Percentiles rank a stretch among this genome's conserved stretches.
phyloP scores from a whole-genome alignment of 2,888 invertebrate species.

The Lasiommata megera region DNA sequence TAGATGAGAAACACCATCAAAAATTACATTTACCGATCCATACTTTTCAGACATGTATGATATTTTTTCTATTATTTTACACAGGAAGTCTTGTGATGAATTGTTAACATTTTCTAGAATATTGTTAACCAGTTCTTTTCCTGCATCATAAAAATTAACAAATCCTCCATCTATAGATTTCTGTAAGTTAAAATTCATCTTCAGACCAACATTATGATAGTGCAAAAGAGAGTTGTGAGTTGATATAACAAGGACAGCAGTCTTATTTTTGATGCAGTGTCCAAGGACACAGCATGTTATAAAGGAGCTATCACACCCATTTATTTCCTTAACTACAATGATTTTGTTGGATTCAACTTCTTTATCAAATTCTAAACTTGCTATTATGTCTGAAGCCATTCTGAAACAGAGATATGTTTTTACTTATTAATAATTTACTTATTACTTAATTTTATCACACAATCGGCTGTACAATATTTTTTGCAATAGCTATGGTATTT shows the following conservation, averaged over 20 bases:
- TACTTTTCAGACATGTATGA: slow-evolving; percentile 52
- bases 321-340: slow-evolving; percentile 85
- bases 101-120: slow-evolving; percentile 44
- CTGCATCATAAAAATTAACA: slow-evolving; percentile 55
- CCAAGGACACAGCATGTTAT: slow-evolving; percentile 84
- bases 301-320: slow-evolving; percentile 87
- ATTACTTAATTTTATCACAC: not conserved
- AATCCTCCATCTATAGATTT: slow-evolving; percentile 61
- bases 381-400: slow-evolving; percentile 84
- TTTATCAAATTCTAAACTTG: slow-evolving; percentile 84
- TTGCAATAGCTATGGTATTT: no score
- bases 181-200: slow-evolving; percentile 86
- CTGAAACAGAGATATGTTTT: slow-evolving; percentile 47
- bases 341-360: slow-evolving; percentile 76
- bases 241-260: slow-evolving; percentile 83
- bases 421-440: not conserved
- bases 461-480: no score
- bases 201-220: slow-evolving; percentile 87
- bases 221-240: slow-evolving; percentile 87
- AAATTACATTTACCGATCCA: slow-evolving; percentile 79
- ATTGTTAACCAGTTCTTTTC: slow-evolving; percentile 46
- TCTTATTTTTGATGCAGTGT: slow-evolving; percentile 82
- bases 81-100: slow-evolving; percentile 61
- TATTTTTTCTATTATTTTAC: slow-evolving; percentile 62
- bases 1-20: slow-evolving; percentile 88